phyloP scores from a whole-genome alignment of 2,797 vertebrate genomes.

The Microctenopoma lineatum region DNA sequence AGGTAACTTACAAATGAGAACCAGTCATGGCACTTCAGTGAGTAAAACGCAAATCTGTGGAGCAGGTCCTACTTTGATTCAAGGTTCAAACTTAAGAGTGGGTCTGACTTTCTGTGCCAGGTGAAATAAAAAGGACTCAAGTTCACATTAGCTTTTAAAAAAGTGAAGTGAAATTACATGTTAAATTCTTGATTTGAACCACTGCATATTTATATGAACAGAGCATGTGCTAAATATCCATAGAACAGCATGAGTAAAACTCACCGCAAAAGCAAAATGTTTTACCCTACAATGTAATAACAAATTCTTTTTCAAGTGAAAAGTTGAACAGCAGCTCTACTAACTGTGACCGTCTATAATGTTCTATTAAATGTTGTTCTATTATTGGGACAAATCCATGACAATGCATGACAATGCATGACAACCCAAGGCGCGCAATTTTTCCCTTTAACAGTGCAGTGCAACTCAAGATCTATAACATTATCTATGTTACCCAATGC shows the following conservation, averaged over 20 bases:
- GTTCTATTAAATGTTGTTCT: constrained; percentile 70
- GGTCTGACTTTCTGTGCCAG: constrained; percentile 24
- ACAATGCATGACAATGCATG: constrained; percentile 62
- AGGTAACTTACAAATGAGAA: constrained; percentile 40
- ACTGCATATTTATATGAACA: constrained; percentile 37
- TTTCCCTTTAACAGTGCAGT: constrained; percentile 73
- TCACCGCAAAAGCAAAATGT: constrained; percentile 38
- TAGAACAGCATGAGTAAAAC: constrained; percentile 29
- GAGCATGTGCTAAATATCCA: constrained; percentile 20
- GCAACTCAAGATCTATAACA: constrained; percentile 54
- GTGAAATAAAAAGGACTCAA: constrained; percentile 25
- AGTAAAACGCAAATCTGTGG: constrained; percentile 36
- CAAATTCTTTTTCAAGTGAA: constrained; percentile 21
- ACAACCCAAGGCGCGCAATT: constrained; percentile 75
- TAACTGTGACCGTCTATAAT: constrained; percentile 28
- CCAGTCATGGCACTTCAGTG: constrained; percentile 64
- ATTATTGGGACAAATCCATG: constrained; percentile 28
- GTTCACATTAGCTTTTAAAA: constrained; percentile 37
- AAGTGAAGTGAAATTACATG: constrained; percentile 28
- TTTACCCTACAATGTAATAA: constrained; percentile 28
- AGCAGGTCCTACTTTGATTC: constrained; percentile 25
- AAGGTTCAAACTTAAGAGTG: constrained; percentile 13
- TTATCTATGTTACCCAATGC: constrained; percentile 51
- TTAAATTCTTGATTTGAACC: constrained; percentile 30
- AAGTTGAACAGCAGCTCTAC: constrained; percentile 21